Base-by-base conservation (phyloP, 1,140 invertebrate genomes). In the Cyclina sinensis region DNA sequence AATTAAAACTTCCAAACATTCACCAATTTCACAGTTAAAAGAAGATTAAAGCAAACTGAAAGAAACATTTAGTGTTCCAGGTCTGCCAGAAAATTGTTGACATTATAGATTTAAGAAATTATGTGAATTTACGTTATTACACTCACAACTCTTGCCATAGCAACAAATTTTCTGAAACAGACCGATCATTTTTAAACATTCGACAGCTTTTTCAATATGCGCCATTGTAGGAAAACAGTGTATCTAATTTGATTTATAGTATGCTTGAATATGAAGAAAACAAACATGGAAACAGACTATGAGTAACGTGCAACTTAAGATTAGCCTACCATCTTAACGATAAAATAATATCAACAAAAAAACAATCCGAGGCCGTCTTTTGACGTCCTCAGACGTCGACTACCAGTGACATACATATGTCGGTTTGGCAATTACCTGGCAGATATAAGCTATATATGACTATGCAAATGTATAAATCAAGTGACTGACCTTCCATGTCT, bases 71-170 rank as follows among this genome's bases (percentile, higher is more conserved):
- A 65, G 59, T 65, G 59, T 65, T 65, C 59, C 9, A 65, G 59
- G 59, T 65, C 59, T 65, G 59, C 59, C n/a, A 65, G n/a, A 65
- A n/a, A n/a, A 65, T 11, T 65, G 59, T 65, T 65, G 9, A 65
- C 59, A 65, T 65, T 65, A 65, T 65, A 65, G 59, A 65, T 65
- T 65, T 65, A 65, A n/a, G 59, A 65, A 65, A n/a, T 65, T 65
- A 65, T 65, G 59, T 65, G 59, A 65, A 65, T 65, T 65, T 65
- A 65, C 59, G 59, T 65, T 65, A 65, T 65, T 65, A 65, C 59
- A n/a, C n/a, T 65, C n/a, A n/a, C n/a, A 65, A 65, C 59, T 65
- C 9, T 65, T 65, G 59, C 59, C 59, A 65, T 65, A 65, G 59
- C 59, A 65, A 65, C 59, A 65, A 65, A 65, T 65, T 65, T 65